These are phyloP conservation scores for Adela reaumurella DNA, from an alignment of 2,888 invertebrate species.

Conservation along the genomic window DNA sequence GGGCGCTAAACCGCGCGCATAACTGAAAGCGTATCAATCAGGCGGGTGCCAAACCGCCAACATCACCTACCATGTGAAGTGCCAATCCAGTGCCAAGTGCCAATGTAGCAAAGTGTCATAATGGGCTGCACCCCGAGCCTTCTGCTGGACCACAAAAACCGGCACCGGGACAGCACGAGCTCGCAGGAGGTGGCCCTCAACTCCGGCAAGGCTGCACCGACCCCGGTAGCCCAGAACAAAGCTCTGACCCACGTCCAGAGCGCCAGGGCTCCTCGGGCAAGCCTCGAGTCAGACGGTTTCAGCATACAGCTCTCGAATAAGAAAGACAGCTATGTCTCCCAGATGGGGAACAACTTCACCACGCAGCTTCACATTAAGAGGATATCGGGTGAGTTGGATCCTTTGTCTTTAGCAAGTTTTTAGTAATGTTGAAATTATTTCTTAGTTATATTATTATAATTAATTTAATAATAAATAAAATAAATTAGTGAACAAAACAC, in stretches of 20 bases:
- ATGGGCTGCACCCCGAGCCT: constrained; percentile 66
- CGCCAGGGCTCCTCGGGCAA: constrained; percentile 43
- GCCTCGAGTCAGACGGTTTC: constrained; percentile 48
- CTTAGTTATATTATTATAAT: background rate
- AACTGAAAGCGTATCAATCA: too few species aligned
- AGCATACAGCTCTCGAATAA: constrained; percentile 49
- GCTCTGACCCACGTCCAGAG: constrained; percentile 29
- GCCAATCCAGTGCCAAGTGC: too few species aligned
- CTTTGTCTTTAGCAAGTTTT: too few species aligned
- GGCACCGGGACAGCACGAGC: constrained; percentile 51
- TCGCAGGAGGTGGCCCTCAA: constrained; percentile 44
- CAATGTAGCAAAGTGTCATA: constrained; percentile 9
- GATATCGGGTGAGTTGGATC: constrained; percentile 40
- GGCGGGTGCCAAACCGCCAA: too few species aligned
- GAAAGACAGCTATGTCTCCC: constrained; percentile 52
- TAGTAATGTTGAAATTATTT: background rate
- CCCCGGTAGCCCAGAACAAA: constrained; percentile 39
- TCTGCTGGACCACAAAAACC: constrained; percentile 58
- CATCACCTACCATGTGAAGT: too few species aligned
- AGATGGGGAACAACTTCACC: constrained; percentile 53
- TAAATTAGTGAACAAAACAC: too few species aligned
- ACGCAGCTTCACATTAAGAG: constrained; percentile 50
- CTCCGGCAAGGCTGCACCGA: constrained; percentile 32
- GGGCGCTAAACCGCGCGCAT: too few species aligned
- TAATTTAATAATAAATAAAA: too few species aligned